A percentile compares a stretch with the other conserved stretches of the same genome.
Evolutionary conservation across 2,113 vertebrate species (phyloP).

Genomic region (Sterna hirundo): DNA sequence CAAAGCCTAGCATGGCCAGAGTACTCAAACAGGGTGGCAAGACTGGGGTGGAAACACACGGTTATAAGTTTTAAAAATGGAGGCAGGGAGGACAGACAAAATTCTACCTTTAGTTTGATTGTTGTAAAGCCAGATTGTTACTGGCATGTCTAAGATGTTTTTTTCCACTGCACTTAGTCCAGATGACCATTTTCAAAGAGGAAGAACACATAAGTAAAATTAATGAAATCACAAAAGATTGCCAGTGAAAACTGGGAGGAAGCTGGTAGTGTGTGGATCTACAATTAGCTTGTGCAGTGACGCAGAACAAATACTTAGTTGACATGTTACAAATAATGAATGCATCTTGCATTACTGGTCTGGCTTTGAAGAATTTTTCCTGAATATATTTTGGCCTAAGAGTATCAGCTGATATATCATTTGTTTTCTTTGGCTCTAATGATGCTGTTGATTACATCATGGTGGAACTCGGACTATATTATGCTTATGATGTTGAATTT

Average conservation of each 20-base stretch:
- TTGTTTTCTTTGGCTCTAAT: slow-evolving; percentile 29
- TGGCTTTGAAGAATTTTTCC: slow-evolving; percentile 14
- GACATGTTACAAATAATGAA: background rate
- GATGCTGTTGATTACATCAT: background rate
- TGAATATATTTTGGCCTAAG: background rate
- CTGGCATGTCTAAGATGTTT: background rate
- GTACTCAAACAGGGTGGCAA: background rate
- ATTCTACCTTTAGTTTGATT: background rate
- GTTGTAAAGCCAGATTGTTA: background rate
- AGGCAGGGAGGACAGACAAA: background rate
- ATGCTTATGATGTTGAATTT: background rate
- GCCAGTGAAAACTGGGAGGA: background rate
- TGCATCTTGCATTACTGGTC: background rate
- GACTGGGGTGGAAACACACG: fast-evolving
- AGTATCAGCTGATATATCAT: slow-evolving; percentile 8
- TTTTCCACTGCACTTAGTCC: background rate
- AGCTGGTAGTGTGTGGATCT: background rate
- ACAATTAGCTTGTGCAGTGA: background rate
- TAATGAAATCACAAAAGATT: background rate
- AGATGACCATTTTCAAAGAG: background rate
- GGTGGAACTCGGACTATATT: background rate
- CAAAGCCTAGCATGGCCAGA: background rate
- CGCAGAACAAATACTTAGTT: slow-evolving; percentile 2
- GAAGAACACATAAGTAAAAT: background rate
- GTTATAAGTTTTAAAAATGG: background rate